A percentile compares a stretch with the other conserved stretches of the same genome.
These are phyloP conservation scores for Alces alces DNA, from an alignment of 2,113 vertebrate genomes.

Conservation along the genomic window DNA sequence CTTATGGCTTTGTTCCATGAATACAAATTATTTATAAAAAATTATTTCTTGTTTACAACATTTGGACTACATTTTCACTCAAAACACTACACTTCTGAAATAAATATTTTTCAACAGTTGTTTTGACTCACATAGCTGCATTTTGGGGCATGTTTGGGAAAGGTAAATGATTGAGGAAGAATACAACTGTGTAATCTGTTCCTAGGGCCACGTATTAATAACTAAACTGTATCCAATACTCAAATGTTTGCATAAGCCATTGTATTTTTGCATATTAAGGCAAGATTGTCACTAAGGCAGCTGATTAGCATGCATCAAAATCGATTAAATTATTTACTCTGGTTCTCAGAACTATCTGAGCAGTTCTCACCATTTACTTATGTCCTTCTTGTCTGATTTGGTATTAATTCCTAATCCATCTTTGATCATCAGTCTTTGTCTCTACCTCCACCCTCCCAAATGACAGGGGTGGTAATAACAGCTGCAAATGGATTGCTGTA, in stretches of 20 bases:
- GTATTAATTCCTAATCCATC: conserved; percentile 1
- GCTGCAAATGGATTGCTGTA: not conserved
- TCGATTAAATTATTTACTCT: not conserved
- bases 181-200: not conserved
- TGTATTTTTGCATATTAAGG: not conserved
- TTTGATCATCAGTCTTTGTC: not conserved
- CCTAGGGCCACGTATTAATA: not conserved
- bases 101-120: not conserved
- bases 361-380: not conserved
- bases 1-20: not conserved
- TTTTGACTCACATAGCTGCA: not conserved
- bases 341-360: not conserved
- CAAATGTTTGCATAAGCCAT: conserved; percentile 4
- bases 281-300: not conserved
- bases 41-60: not conserved
- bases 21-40: not conserved
- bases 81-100: not conserved
- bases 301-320: conserved; percentile 12
- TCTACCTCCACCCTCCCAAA: not conserved
- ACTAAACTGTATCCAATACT: not conserved
- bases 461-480: not conserved
- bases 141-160: not conserved
- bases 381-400: conserved; percentile 4
- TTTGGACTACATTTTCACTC: not conserved
- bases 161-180: not conserved